Base-by-base conservation (phyloP, 2,888 invertebrate species). In the Tenthredo livida region DNA sequence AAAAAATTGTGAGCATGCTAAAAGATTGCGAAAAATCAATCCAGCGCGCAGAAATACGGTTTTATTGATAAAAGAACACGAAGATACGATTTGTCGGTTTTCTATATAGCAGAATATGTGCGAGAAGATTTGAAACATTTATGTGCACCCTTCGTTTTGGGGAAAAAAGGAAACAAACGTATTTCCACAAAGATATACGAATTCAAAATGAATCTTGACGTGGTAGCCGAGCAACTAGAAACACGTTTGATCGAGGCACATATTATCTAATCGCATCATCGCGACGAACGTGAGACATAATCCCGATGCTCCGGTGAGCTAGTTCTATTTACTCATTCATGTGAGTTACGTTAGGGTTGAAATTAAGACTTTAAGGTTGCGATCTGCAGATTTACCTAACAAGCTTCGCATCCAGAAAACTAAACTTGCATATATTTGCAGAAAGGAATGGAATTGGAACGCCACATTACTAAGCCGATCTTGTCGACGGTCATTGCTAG, bases 381-480 rank as follows among this genome's bases (percentile, higher is more conserved):
- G 77, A 77, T 77, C n/a, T n/a, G n/a, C 17, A 77, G 77, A 29
- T 77, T 77, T 50, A 40, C n/a, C 40, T 54, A 80, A 80, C 80
- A 61, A 61, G 80, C 65, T 80, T 80, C 33, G 47, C 12, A 54
- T n/a, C 15, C n/a, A 50, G 29, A 70, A 17, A 70, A 17, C 25
- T 73, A 43, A 12, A 50, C 33, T 4, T 77, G 33, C 50, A 58
- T 40, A 80, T 37, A 67, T 43, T 21, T 61, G 17, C 67, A 65
- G 7, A 29, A 40, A 61, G 61, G 7, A 40, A 61, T 61, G 50
- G 67, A 83, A 83, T 70, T 83, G 83, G 83, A 83, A 83, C 83
- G 50, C 83, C 40, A 80, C 80, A 61, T 61, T 21, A 37, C 83
- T 83, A 70, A 83, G 83, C 83, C 83, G 83, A 67, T 83, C 67